Evolutionary conservation across 2,113 vertebrate genomes (phyloP).

Genomic region (Colinus virginianus): DNA sequence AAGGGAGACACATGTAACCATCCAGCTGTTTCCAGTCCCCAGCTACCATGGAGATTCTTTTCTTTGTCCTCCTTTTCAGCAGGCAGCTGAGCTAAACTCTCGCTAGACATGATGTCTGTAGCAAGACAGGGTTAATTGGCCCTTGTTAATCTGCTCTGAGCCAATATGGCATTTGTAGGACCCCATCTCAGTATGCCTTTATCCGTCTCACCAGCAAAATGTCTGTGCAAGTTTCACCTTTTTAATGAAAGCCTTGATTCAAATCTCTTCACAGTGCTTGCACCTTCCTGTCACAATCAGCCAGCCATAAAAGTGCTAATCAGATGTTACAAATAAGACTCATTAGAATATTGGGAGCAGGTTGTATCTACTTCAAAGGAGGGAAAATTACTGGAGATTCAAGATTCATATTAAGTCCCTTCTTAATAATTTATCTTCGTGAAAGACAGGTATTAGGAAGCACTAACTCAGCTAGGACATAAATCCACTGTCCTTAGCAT

Average conservation of each 20-base stretch:
- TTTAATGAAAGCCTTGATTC: neutral
- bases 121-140: slow-evolving; percentile 17
- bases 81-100: slow-evolving; percentile 1
- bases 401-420: neutral
- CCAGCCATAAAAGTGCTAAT: neutral
- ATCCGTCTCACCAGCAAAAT: neutral
- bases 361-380: neutral
- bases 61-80: slow-evolving; percentile 9
- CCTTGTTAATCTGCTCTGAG: neutral
- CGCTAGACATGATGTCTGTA: neutral
- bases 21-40: slow-evolving; percentile 38
- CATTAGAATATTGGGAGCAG: neutral
- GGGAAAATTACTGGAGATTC: neutral
- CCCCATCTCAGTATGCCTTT: neutral
- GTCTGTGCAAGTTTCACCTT: neutral
- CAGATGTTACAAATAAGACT: neutral
- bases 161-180: neutral
- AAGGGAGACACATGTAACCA: neutral
- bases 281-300: neutral
- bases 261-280: neutral
- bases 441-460: neutral
- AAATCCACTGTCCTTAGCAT: neutral
- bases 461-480: neutral
- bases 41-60: neutral
- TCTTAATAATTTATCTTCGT: neutral